Evolutionary conservation across 1,140 invertebrate genomes (phyloP), one percentile per base, ranked within the genome.

Genomic region (Drosophila navojoa): DNA sequence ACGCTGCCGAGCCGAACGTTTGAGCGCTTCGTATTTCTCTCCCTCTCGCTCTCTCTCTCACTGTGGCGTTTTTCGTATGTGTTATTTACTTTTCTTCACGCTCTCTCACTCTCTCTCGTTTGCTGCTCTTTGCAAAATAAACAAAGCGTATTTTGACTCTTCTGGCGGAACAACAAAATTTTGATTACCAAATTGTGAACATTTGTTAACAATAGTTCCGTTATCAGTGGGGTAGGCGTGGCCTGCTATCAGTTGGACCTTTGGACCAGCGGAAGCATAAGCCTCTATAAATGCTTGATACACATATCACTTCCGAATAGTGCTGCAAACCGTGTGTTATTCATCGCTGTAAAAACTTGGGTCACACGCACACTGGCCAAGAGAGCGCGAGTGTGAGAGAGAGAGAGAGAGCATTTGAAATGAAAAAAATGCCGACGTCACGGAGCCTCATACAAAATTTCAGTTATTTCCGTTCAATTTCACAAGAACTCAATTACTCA

Each of bases 381-480:
- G 9, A 9, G 16, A 40, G 25, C 1, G 22, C 5, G 22, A 1
- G n/a, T 1, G 11, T 13, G 69, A 22, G 29, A 6, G n/a, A 29
- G 38, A 1, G 63, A n/a, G 11, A 15, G 5, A 3, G 0, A 9
- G 16, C 32, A 40, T 45, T 10, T 38, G 38, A 13, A 47, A 22
- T 22, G 19, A 35, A 49, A 22, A 5, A 32, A 27, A 15, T 45
- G 32, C 10, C 66, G 27, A 70, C 71, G 71, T 70, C 71, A 70
- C 53, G 35, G 27, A 45, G 32, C 32, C 4, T 35, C 44, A 27
- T 32, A 47, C 47, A 50, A 77, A 84, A 90, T 90, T 89, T 89
- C 61, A 86, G 81, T 79, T 89, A 90, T 90, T 90, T 90, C 87
- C 87, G 87, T 87, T 90, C 72, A 77, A 90, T 90, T 90, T 90